Percentiles rank a stretch among this genome's conserved stretches.
phyloP scores from a whole-genome alignment of 2,888 invertebrate genomes.

The Clanis bilineata region DNA sequence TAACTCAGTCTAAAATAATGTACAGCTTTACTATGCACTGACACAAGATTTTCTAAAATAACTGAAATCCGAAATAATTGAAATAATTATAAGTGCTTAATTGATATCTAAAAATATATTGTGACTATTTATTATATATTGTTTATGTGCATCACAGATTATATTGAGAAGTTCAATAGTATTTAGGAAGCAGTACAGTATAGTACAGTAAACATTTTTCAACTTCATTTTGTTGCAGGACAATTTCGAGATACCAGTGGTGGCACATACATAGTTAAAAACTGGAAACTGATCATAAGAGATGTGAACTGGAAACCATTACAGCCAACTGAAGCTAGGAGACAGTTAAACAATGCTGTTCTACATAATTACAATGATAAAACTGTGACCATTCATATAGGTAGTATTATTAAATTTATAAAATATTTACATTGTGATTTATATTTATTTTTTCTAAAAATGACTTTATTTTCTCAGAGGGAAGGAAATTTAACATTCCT shows the following conservation, averaged over 20 bases:
- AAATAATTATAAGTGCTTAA: too few relatives aligned
- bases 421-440: not conserved
- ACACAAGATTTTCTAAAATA: too few relatives aligned
- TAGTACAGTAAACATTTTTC: not conserved
- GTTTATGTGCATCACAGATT: too few relatives aligned
- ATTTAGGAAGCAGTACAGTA: too few relatives aligned
- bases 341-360: conserved; percentile 92
- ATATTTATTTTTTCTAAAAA: not conserved
- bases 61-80: too few relatives aligned
- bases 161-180: too few relatives aligned
- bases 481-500: conserved; percentile 86
- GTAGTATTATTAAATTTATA: too few relatives aligned
- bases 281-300: conserved; percentile 89
- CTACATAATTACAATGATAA: conserved; percentile 81
- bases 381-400: conserved; percentile 80
- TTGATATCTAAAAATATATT: too few relatives aligned
- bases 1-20: too few relatives aligned
- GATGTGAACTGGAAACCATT: conserved; percentile 92
- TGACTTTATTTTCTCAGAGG: conserved; percentile 54
- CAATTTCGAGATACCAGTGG: conserved; percentile 93
- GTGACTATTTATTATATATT: too few relatives aligned
- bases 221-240: conserved; percentile 72
- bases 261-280: conserved; percentile 86
- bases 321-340: conserved; percentile 90
- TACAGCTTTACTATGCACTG: too few relatives aligned